These are phyloP conservation scores for Halcyon chelicuti DNA, from an alignment of 2,797 vertebrate species.

Conservation along the genomic window DNA sequence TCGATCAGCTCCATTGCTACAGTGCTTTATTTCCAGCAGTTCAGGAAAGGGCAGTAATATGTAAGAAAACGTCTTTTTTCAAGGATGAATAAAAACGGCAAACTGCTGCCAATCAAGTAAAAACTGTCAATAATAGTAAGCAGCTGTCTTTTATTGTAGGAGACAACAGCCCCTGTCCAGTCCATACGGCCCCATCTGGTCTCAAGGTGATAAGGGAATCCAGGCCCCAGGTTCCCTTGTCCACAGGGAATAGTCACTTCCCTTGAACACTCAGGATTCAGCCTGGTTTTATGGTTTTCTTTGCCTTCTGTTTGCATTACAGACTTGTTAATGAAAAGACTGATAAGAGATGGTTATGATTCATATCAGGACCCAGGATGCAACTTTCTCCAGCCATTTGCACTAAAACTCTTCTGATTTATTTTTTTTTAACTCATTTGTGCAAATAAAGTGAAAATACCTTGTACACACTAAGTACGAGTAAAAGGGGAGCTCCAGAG, in stretches of 20 bases:
- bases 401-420: neutral
- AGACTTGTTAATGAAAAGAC: neutral
- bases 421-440: neutral
- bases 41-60: neutral
- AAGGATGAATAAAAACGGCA: neutral
- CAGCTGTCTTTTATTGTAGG: neutral
- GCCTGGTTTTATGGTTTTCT: neutral
- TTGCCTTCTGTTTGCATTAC: neutral
- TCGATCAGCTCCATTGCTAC: neutral
- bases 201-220: neutral
- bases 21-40: neutral
- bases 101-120: neutral
- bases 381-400: neutral
- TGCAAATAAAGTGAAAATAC: neutral
- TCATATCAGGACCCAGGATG: neutral
- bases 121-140: neutral
- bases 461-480: neutral
- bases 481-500: neutral
- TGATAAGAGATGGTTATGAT: neutral
- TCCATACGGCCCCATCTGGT: accelerated
- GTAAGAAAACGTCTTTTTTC: neutral
- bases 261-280: neutral
- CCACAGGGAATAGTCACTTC: neutral
- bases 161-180: neutral
- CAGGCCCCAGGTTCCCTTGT: neutral